These are phyloP conservation scores for Abrostola tripartita DNA, from an alignment of 2,888 invertebrate genomes.

Conservation along the genomic window DNA sequence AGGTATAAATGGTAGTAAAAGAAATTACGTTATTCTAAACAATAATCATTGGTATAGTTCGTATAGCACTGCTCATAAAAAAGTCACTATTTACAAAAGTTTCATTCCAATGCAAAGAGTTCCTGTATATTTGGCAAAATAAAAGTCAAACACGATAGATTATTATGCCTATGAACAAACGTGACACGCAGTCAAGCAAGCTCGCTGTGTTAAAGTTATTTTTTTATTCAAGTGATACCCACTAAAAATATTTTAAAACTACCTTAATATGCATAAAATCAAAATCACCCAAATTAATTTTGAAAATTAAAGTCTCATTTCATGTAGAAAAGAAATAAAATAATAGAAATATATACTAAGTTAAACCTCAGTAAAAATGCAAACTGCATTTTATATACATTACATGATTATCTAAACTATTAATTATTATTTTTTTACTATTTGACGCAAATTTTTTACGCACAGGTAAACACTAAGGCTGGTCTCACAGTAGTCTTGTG, in stretches of 20 bases:
- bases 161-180: conserved; percentile 81
- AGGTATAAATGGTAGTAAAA: conserved; percentile 74
- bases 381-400: too few relatives aligned
- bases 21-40: conserved; percentile 58
- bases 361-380: too few relatives aligned
- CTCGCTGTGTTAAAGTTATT: conserved; percentile 70
- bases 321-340: too few relatives aligned
- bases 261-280: conserved; percentile 12
- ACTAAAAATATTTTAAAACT: conserved; percentile 21
- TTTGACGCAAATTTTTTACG: too few relatives aligned
- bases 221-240: conserved; percentile 59
- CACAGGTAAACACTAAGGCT: too few relatives aligned
- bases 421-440: too few relatives aligned
- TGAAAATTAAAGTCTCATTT: too few relatives aligned
- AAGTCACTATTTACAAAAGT: conserved; percentile 66
- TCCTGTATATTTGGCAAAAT: conserved; percentile 66
- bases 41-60: conserved; percentile 59
- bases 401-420: too few relatives aligned
- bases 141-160: conserved; percentile 79
- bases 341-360: too few relatives aligned
- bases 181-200: conserved; percentile 88
- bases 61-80: conserved; percentile 57
- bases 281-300: neutral
- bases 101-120: conserved; percentile 62
- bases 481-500: too few relatives aligned